Base-by-base conservation (phyloP, 2,888 invertebrate genomes). In the Agrochola lychnidis region DNA sequence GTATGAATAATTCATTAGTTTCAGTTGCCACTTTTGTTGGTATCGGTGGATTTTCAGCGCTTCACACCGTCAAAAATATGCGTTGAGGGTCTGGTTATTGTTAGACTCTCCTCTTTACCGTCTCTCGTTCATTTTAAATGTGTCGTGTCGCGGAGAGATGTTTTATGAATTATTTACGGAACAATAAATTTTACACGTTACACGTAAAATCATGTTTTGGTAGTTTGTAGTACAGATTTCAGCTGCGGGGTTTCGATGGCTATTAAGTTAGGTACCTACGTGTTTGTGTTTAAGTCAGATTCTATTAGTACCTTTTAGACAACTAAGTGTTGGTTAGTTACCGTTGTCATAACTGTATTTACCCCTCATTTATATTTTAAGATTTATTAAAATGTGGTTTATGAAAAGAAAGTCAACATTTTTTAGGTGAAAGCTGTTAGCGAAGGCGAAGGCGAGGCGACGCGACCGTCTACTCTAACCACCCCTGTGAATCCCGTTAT, bases 1-100 rank as follows among this genome's bases (percentile, higher is more conserved):
- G 89, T 92, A 96, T 97, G 97, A 97, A 97, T 97, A 95, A 97
- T 97, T 97, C 97, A 97, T 96, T 94, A 96, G 96, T 95, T 96
- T 96, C 97, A 95, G 96, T 96, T 96, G 96, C 96, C 96, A 96
- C 96, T 96, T 96, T 96, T 95, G 96, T 96, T 94, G 94, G 94
- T 96, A 97, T 96, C 96, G 95, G 95, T 95, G 95, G 95, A 95
- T 96, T 97, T 96, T 96, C 96, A 96, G 95, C 95, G 93, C 91
- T 95, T 95, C 95, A 92, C 95, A 93, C 95, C 94, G 94, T 92
- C 95, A 95, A 96, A 96, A 96, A 95, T 96, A 94, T 94, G 95
- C 95, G 94, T 93, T 94, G 90, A 93, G 94, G 93, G 93, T 91
- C 93, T 93, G 94, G 92, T 96, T 96, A 96, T 95, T 95, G 94